phyloP scores from a whole-genome alignment of 2,797 vertebrate species.

The Agapornis canus region DNA sequence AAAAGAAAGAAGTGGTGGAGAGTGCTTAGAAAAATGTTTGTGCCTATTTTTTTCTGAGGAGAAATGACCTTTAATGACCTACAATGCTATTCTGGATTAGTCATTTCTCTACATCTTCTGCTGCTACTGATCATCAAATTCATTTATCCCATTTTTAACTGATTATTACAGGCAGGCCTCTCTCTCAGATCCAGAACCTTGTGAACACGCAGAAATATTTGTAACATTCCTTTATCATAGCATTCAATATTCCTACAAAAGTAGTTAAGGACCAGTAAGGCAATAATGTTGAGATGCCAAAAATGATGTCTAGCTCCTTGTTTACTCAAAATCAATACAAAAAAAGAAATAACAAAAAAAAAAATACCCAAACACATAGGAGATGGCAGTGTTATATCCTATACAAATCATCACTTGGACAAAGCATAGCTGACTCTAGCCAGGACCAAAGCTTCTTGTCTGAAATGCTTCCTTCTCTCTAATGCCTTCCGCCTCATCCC shows the following conservation, averaged over 20 bases:
- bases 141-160: neutral
- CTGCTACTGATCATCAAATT: neutral
- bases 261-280: neutral
- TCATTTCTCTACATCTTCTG: neutral
- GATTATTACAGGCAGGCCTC: neutral
- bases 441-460: conserved; percentile 5
- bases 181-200: neutral
- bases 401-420: conserved; percentile 30
- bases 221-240: neutral
- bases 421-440: neutral
- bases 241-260: neutral
- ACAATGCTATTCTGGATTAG: neutral
- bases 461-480: conserved; percentile 31
- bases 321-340: conserved; percentile 14
- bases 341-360: neutral
- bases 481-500: neutral
- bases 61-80: neutral
- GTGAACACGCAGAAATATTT: neutral
- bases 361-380: neutral
- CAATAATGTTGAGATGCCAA: neutral
- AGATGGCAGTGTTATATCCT: neutral
- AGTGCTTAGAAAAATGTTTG: neutral
- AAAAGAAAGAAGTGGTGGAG: neutral
- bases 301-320: neutral
- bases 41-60: neutral